A percentile compares a stretch with the other conserved stretches of the same genome.
These are phyloP conservation scores for Drosophila nigrodunni DNA, from an alignment of 1,140 invertebrate species.

Conservation along the genomic window DNA sequence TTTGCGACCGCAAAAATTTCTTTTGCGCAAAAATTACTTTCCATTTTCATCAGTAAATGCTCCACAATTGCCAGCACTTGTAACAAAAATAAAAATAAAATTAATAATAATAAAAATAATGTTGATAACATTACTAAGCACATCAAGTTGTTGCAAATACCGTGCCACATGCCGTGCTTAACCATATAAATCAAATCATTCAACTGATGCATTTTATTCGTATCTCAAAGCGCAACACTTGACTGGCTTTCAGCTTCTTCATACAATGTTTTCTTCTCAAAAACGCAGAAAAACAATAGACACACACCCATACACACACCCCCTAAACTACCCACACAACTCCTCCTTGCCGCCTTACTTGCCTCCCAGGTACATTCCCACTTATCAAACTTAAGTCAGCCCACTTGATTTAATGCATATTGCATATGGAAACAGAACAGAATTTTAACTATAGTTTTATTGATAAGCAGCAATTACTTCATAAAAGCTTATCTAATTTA, in stretches of 20 bases:
- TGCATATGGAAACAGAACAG: slow-evolving; percentile 36
- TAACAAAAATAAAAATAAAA: slow-evolving; percentile 36
- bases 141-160: slow-evolving; percentile 50
- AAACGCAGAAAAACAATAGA: slow-evolving; percentile 25
- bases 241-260: slow-evolving; percentile 61
- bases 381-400: slow-evolving; percentile 12
- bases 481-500: too few relatives aligned
- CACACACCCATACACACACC: background rate
- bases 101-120: slow-evolving; percentile 9
- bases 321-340: background rate
- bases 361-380: background rate
- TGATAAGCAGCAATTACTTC: background rate
- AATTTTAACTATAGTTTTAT: background rate
- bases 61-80: slow-evolving; percentile 56
- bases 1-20: slow-evolving; percentile 65
- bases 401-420: slow-evolving; percentile 55
- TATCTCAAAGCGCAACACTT: slow-evolving; percentile 74
- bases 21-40: slow-evolving; percentile 72
- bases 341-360: background rate
- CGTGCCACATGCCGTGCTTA: slow-evolving; percentile 67
- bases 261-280: slow-evolving; percentile 27
- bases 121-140: slow-evolving; percentile 2
- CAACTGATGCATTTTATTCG: slow-evolving; percentile 76
- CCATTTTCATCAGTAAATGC: slow-evolving; percentile 75
- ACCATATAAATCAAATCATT: slow-evolving; percentile 81